Conservation (phyloP, 1,140 invertebrate genomes). For the Portunus trituberculatus region DNA sequence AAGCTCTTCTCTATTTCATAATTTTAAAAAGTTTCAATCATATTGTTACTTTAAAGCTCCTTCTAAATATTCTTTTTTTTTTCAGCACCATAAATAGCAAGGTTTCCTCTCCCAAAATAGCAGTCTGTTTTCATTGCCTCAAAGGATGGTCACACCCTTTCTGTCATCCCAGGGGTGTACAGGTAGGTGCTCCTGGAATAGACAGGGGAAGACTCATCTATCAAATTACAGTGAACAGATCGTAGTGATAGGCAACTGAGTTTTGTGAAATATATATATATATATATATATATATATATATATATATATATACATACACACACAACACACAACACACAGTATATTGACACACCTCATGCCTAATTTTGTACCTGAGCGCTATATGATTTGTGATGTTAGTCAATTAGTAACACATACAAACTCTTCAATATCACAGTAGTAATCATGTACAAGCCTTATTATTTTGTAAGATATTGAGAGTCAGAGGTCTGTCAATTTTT, state of each 20-base stretch:
- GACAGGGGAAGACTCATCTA: neutral
- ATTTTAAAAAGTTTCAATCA: no score
- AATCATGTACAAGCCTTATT: neutral
- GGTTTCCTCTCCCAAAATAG: no score
- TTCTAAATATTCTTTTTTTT: no score
- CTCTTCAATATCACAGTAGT: neutral
- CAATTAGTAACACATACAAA: neutral
- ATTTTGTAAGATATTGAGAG: neutral
- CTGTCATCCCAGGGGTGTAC: no score
- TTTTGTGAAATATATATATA: neutral
- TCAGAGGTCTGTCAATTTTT: neutral
- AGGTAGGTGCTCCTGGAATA: neutral
- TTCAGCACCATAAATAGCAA: no score
- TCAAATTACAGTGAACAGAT: neutral
- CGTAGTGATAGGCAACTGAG: neutral
- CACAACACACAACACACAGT: neutral
- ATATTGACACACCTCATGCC: slow-evolving; percentile 17
- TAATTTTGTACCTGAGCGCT: slow-evolving; percentile 1
- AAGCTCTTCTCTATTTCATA: no score
- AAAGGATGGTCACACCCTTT: no score
- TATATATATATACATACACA: no score
- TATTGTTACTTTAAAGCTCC: no score
- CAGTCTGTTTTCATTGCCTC: no score
- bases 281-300: no score
- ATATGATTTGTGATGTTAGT: neutral